These are phyloP conservation scores for Athripsodes cinereus DNA, from an alignment of 2,888 invertebrate species.

Conservation along the genomic window DNA sequence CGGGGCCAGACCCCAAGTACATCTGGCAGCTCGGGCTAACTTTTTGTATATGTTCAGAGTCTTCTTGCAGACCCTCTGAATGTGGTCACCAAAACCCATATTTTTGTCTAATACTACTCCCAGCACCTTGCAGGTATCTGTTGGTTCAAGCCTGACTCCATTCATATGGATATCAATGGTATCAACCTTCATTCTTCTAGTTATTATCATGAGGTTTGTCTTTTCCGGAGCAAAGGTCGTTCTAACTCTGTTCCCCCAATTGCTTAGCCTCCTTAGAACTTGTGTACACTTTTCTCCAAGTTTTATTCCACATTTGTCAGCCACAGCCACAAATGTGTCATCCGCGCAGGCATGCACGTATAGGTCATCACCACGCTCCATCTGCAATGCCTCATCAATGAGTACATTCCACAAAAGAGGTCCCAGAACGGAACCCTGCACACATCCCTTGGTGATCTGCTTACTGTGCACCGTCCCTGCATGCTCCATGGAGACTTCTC, in stretches of 20 bases:
- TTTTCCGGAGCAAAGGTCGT: neutral
- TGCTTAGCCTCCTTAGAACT: neutral
- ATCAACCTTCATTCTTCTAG: no score
- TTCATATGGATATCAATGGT: neutral
- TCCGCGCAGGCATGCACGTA: neutral
- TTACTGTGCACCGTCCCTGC: neutral
- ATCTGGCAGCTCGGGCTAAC: no score
- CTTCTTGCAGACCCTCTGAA: no score
- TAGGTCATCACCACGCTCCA: neutral
- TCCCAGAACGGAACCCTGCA: no score
- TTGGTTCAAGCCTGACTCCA: neutral
- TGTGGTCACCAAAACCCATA: no score
- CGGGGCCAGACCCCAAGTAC: no score
- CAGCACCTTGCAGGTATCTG: neutral
- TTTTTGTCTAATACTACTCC: no score
- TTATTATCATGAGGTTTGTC: neutral
- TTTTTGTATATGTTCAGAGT: no score
- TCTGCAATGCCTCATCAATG: no score
- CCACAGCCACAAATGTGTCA: neutral
- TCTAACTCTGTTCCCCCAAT: neutral
- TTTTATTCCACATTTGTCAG: neutral
- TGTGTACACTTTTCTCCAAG: neutral
- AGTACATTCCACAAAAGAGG: no score
- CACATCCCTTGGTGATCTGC: neutral
- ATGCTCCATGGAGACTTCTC: no score